Evolutionary conservation across 2,888 invertebrate genomes (phyloP), one percentile per base, ranked within the genome.

Genomic region (Drepana falcataria): DNA sequence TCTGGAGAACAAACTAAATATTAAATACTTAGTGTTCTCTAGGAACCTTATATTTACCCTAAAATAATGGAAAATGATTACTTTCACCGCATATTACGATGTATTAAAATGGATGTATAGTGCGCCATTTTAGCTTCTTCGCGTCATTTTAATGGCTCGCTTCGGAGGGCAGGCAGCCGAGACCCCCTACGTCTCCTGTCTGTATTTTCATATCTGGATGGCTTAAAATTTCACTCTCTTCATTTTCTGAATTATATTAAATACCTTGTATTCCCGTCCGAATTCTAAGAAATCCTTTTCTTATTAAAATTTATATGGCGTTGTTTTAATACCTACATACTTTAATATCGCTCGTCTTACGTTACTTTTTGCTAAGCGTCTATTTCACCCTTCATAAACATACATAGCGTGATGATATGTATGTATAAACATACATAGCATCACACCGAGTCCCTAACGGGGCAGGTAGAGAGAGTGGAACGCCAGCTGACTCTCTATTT

Each of bases 151-250:
- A 40, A 40, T 40, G 40, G 40, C 40, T 7, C 4, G 77, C 73
- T 68, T 73, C 63, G 73, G 68, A 58, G 58, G 53, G 64, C 57
- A 60, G 54, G 60, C 59, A 44, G 37, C 48, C 48, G 49, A 52
- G 48, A 47, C 35, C 40, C 33, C 57, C 44, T 54, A 54, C 60
- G 55, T 64, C 40, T 51, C 60, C 58, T 70, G 66, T 69, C 70
- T 70, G 73, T 80, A 78, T 83, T 82, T 81, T 79, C 77, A 70
- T 76, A 78, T 81, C 69, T 68, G 59, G 63, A 70, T 58, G 66
- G 75, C 81, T 81, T 82, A 81, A 81, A 82, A 83, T 80, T 81
- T 77, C 72, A 73, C 73, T 65, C 73, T 69, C 64, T 58, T 61
- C 73, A 79, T 75, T 81, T 77, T 75, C 65, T 63, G 65, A 77